Conservation (phyloP, 1,140 invertebrate species). For the Polypedilum pembai region DNA sequence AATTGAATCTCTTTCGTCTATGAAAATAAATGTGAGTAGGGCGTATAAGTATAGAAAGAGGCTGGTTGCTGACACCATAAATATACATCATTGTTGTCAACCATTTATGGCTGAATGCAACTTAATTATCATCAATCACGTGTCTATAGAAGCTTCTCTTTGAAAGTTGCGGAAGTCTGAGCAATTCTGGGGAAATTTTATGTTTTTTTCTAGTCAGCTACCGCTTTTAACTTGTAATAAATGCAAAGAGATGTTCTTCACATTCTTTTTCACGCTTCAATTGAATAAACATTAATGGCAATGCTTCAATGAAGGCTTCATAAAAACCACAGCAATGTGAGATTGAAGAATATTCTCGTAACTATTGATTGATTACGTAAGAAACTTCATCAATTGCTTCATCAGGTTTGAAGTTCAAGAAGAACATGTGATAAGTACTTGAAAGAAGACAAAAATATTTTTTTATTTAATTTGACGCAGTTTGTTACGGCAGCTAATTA, state of each 20-base stretch:
- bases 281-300: background rate
- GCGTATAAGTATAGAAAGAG: background rate
- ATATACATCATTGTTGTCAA: slow-evolving; percentile 10
- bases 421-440: background rate
- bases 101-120: slow-evolving; percentile 1
- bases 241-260: too few species aligned
- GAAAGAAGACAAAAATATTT: too few species aligned
- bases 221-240: too few species aligned
- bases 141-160: background rate
- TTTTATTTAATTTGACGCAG: background rate
- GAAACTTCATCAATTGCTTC: background rate
- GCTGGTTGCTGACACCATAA: background rate
- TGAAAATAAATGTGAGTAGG: background rate
- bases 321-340: background rate
- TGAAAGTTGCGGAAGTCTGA: too few species aligned
- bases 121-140: background rate
- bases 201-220: background rate
- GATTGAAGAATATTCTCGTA: background rate
- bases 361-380: background rate
- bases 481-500: background rate
- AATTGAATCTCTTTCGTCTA: background rate
- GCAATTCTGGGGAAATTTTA: background rate
- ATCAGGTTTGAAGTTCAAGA: background rate
- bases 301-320: background rate
- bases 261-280: background rate